phyloP scores from a whole-genome alignment of 1,140 invertebrate species.

The Drosophila nikananu region DNA sequence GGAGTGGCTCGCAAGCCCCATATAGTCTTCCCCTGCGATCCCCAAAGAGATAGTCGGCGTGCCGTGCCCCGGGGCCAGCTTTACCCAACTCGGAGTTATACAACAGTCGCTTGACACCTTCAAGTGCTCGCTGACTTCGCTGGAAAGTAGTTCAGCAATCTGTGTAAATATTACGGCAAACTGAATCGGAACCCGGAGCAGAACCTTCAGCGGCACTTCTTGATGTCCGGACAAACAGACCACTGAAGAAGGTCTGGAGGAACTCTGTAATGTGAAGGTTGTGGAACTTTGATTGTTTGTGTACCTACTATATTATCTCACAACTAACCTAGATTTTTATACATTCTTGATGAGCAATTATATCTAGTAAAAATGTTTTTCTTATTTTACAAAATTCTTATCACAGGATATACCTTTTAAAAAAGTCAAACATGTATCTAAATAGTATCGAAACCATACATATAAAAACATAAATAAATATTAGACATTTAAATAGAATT shows the following conservation, averaged over 20 bases:
- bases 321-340: background rate
- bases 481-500: too few relatives aligned
- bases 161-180: constrained; percentile 61
- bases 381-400: too few relatives aligned
- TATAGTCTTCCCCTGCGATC: constrained; percentile 5
- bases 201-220: constrained; percentile 32
- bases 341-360: background rate
- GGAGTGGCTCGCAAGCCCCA: constrained; percentile 48
- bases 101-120: constrained; percentile 72
- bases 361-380: background rate
- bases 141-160: constrained; percentile 75
- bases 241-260: constrained; percentile 28
- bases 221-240: constrained; percentile 33
- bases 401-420: too few relatives aligned
- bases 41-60: constrained; percentile 28
- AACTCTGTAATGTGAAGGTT: background rate
- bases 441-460: too few relatives aligned
- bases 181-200: constrained; percentile 27
- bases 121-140: constrained; percentile 51
- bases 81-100: constrained; percentile 49
- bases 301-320: background rate
- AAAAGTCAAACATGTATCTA: too few relatives aligned
- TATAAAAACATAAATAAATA: too few relatives aligned
- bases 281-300: background rate
- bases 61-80: constrained; percentile 32